Conservation (phyloP, 23 tunicate genomes). For the Oikopleura vanhoeffeni region DNA sequence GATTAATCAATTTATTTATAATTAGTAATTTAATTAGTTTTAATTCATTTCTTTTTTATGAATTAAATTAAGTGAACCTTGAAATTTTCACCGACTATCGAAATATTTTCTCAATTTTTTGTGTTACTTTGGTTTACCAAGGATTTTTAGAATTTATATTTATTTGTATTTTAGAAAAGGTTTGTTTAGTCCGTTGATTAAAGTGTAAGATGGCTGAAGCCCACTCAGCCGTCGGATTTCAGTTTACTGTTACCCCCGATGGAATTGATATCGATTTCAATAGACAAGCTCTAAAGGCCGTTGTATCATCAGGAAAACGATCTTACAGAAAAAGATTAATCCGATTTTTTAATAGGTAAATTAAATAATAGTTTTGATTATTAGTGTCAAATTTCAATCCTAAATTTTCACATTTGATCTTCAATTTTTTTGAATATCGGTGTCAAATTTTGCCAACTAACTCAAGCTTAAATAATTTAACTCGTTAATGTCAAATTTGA, state of each 20-base stretch:
- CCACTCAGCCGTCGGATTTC: conserved; percentile 96
- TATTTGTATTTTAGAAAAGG: too few relatives aligned
- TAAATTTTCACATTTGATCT: too few relatives aligned
- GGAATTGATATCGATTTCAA: conserved; percentile 69
- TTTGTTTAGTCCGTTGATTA: not conserved
- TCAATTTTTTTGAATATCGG: too few relatives aligned
- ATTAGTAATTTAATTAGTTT: too few relatives aligned
- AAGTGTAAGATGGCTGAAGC: conserved; percentile 80
- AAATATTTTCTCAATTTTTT: not conserved
- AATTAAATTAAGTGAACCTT: too few relatives aligned
- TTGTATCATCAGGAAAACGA: conserved; percentile 63
- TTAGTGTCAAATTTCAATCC: not conserved
- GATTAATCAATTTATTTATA: too few relatives aligned
- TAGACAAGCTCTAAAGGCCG: conserved; percentile 60
- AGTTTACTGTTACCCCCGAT: conserved; percentile 85
- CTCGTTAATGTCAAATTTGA: too few relatives aligned
- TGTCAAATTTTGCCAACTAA: too few relatives aligned
- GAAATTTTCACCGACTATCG: too few relatives aligned
- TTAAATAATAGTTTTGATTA: not conserved
- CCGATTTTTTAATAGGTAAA: conserved; percentile 42
- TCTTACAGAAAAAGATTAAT: conserved; percentile 73
- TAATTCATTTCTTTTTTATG: too few relatives aligned
- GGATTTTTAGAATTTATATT: not conserved
- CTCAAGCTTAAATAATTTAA: too few relatives aligned
- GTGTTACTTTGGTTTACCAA: not conserved